These are phyloP conservation scores for Dendrolimus houi DNA, from an alignment of 2,888 invertebrate genomes.

Conservation along the genomic window DNA sequence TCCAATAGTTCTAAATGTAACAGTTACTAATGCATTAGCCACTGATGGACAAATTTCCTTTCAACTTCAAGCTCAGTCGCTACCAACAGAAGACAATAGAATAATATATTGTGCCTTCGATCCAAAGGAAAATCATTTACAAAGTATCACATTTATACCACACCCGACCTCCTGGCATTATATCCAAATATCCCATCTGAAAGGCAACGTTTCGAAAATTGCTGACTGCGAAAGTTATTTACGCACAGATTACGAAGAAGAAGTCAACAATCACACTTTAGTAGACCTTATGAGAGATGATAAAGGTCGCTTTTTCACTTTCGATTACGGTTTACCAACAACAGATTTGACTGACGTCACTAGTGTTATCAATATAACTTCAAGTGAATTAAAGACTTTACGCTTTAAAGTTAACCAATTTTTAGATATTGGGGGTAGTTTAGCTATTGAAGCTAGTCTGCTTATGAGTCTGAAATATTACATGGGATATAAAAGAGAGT, in stretches of 20 bases:
- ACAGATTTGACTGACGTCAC: constrained; percentile 79
- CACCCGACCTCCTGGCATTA: constrained; percentile 79
- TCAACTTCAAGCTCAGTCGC: constrained; percentile 67
- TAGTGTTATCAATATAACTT: constrained; percentile 80
- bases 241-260: constrained; percentile 36
- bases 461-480: constrained; percentile 75
- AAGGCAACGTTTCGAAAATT: constrained; percentile 33
- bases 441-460: constrained; percentile 83
- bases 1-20: constrained; percentile 51
- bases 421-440: constrained; percentile 87
- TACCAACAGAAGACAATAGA: constrained; percentile 69
- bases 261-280: constrained; percentile 38
- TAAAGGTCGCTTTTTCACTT: constrained; percentile 84
- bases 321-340: constrained; percentile 82
- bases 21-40: constrained; percentile 44
- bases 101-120: constrained; percentile 65
- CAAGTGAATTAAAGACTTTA: constrained; percentile 78
- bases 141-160: constrained; percentile 65
- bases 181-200: constrained; percentile 39
- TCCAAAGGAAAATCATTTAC: constrained; percentile 48
- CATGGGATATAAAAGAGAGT: constrained; percentile 56
- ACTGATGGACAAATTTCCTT: constrained; percentile 37
- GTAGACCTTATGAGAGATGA: constrained; percentile 73
- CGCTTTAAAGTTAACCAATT: constrained; percentile 83
- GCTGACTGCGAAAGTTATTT: constrained; percentile 55